phyloP scores from a whole-genome alignment of 2,888 invertebrate genomes.

The Ectemnius lituratus region DNA sequence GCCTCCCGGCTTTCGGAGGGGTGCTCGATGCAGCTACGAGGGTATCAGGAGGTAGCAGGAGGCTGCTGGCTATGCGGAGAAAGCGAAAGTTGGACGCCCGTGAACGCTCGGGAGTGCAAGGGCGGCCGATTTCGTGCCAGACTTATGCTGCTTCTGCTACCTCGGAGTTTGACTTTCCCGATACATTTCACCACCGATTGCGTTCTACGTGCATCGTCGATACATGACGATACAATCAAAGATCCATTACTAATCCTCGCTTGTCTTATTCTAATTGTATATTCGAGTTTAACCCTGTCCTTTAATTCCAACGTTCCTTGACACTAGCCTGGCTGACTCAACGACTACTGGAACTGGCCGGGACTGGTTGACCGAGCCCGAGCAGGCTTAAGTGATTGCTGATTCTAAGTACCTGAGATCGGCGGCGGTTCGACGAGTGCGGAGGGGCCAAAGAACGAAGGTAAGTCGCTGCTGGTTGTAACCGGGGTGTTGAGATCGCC shows the following conservation, averaged over 20 bases:
- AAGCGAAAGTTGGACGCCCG: slow-evolving; percentile 60
- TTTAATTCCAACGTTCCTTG: too few species aligned
- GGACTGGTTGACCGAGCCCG: slow-evolving; percentile 5
- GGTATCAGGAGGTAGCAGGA: slow-evolving; percentile 54
- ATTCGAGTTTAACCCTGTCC: too few species aligned
- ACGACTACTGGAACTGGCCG: too few species aligned
- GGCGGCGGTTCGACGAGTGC: slow-evolving; percentile 84
- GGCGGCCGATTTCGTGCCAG: slow-evolving; percentile 28
- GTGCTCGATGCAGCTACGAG: slow-evolving; percentile 42
- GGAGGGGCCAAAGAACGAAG: slow-evolving; percentile 94
- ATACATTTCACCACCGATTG: background rate
- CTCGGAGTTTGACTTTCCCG: slow-evolving; percentile 6
- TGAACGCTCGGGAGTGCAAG: slow-evolving; percentile 49
- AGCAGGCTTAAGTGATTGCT: slow-evolving; percentile 37
- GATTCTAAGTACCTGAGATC: slow-evolving; percentile 65
- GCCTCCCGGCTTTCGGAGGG: slow-evolving; percentile 42
- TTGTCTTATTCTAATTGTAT: too few species aligned
- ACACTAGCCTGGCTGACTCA: too few species aligned
- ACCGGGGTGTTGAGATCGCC: slow-evolving; percentile 97
- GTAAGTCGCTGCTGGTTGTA: slow-evolving; percentile 93
- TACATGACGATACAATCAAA: too few species aligned
- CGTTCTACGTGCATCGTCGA: background rate
- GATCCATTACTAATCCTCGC: too few species aligned
- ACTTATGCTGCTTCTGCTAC: slow-evolving; percentile 16
- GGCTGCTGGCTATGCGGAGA: slow-evolving; percentile 47